phyloP scores from a whole-genome alignment of 1,140 invertebrate species.

The Caenorhabditis remanei region DNA sequence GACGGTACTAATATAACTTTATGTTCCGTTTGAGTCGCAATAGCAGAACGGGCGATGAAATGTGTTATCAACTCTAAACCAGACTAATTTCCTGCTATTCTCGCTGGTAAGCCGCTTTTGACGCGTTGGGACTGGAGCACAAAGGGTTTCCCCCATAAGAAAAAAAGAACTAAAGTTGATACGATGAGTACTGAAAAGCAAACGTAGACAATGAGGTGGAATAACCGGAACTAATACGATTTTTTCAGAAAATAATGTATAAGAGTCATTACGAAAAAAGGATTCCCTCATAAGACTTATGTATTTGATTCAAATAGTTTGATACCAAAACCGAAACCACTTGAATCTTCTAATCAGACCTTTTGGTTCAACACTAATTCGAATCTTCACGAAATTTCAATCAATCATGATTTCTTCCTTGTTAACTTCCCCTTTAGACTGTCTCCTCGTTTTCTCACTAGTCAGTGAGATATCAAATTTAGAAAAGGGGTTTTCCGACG shows the following conservation, averaged over 20 bases:
- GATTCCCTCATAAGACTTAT: too few species aligned
- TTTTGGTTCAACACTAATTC: constrained; percentile 6
- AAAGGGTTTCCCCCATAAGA: constrained; percentile 17
- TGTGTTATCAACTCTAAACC: not conserved
- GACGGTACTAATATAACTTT: not conserved
- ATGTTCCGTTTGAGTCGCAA: not conserved
- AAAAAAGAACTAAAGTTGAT: not conserved
- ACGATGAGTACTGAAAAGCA: not conserved
- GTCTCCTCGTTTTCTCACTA: not conserved
- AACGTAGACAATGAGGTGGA: not conserved
- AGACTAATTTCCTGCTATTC: constrained; percentile 29
- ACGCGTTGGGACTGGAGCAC: constrained; percentile 22
- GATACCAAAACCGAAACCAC: not conserved
- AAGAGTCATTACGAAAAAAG: not conserved
- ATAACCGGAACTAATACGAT: not conserved
- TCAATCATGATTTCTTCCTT: not conserved
- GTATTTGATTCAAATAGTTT: too few species aligned
- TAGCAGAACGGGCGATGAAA: not conserved
- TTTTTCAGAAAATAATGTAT: not conserved
- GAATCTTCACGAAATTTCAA: not conserved
- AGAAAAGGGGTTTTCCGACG: not conserved
- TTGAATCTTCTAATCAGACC: not conserved
- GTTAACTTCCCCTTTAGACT: too few species aligned
- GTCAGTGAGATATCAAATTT: not conserved
- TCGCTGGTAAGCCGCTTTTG: constrained; percentile 36